A percentile compares a stretch with the other conserved stretches of the same genome.
Evolutionary conservation across 2,888 invertebrate species (phyloP).

Genomic region (Lordiphosa fenestrarum): DNA sequence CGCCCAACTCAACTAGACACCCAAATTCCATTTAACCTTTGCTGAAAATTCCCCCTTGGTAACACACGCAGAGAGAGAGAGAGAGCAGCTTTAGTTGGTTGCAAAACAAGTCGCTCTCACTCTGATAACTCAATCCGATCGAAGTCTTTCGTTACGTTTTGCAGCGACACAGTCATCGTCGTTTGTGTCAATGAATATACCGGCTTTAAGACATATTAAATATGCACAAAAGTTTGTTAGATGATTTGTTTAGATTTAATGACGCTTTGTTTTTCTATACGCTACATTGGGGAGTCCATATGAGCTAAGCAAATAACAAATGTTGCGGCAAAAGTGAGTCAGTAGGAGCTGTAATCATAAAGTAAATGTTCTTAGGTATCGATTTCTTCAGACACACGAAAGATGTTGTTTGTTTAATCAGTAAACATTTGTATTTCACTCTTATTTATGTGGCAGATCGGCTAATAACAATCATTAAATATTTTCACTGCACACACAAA

Average conservation of each 20-base stretch:
- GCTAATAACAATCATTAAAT: too few species aligned
- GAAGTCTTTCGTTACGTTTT: not conserved
- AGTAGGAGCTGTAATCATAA: too few species aligned
- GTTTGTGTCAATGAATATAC: constrained; percentile 57
- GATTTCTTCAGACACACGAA: too few species aligned
- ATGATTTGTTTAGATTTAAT: constrained; percentile 34
- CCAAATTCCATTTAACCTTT: constrained; percentile 13
- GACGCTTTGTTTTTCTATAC: constrained; percentile 1
- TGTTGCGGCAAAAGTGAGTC: too few species aligned
- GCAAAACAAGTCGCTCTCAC: constrained; percentile 12
- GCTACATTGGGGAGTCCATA: not conserved
- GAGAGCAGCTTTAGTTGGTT: constrained; percentile 3
- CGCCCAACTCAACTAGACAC: constrained; percentile 15
- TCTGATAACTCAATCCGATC: not conserved
- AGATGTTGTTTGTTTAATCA: too few species aligned
- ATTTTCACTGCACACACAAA: too few species aligned
- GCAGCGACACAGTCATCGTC: constrained; percentile 16
- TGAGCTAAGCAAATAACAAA: not conserved
- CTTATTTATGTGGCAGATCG: too few species aligned
- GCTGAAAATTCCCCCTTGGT: constrained; percentile 44
- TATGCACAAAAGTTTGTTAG: constrained; percentile 49
- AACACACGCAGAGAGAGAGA: constrained; percentile 1
- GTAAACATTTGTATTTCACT: too few species aligned
- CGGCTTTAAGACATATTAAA: constrained; percentile 43
- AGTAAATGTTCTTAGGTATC: too few species aligned